Percentiles rank a stretch among this genome's conserved stretches.
These are phyloP conservation scores for Cyanoramphus novaezelandiae DNA, from an alignment of 2,113 vertebrate species.

Conservation along the genomic window DNA sequence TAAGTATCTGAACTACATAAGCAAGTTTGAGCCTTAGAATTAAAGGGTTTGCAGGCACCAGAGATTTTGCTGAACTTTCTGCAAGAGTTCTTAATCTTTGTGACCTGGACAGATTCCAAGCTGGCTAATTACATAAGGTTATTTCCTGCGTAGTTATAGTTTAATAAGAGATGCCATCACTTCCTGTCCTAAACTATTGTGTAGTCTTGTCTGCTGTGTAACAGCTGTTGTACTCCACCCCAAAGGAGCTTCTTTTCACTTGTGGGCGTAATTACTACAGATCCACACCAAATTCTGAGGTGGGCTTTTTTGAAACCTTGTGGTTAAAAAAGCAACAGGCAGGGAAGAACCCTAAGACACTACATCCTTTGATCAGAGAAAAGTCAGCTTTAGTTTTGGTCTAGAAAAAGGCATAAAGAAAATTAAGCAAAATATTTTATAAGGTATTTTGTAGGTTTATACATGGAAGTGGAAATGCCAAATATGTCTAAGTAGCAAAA, in stretches of 20 bases:
- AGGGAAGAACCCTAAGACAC: neutral
- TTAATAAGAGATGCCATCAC: conserved; percentile 40
- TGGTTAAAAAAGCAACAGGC: neutral
- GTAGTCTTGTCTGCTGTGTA: neutral
- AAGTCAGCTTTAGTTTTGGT: neutral
- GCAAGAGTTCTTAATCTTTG: conserved; percentile 14
- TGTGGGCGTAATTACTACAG: neutral
- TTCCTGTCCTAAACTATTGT: conserved; percentile 14
- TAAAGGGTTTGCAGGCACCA: neutral
- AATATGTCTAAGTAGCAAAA: neutral
- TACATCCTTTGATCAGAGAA: neutral
- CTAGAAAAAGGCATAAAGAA: neutral
- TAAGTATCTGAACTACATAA: neutral
- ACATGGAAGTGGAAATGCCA: neutral
- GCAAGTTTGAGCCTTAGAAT: neutral
- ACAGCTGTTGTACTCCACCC: neutral
- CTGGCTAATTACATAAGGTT: conserved; percentile 5
- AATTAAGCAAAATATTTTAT: neutral
- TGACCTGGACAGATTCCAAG: conserved; percentile 16
- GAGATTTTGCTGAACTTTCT: conserved; percentile 2
- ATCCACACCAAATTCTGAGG: neutral
- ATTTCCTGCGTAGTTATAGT: conserved; percentile 36
- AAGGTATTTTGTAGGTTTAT: neutral
- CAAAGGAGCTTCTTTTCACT: neutral
- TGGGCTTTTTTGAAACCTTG: neutral